Base-by-base conservation (phyloP, 2,113 vertebrate genomes). In the Leucosticte australis region DNA sequence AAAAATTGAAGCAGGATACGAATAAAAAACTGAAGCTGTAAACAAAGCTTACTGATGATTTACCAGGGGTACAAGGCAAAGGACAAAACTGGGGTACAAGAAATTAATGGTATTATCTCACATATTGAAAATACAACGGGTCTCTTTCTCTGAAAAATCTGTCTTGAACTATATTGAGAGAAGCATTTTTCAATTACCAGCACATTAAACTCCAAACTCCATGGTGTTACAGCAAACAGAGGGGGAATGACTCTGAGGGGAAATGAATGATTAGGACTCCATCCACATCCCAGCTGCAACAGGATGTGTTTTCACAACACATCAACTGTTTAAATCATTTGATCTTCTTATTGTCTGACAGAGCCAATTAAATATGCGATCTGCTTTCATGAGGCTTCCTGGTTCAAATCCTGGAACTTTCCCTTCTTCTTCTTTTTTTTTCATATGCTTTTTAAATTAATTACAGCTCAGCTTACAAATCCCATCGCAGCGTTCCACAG, bases 271-370 rank as follows among this genome's bases (percentile, higher is more conserved):
- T 92, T 77, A 89, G 86, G 70, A 41, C 67, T 69, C 84, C 67
- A 49, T 69, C 87, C 75, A 79, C 57, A 85, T 70, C 93, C 63
- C 84, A 91, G 68, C 81, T 95, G 93, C 4, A 49, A 81, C 77
- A 76, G 87, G 81, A 95, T 92, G 63, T 86, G 57, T 91, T 95
- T 92, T 91, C 81, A 93, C 89, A 91, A 89, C 76, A 87, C 57
- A 85, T 69, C 83, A 65, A 55, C 91, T 79, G 70, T 76, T 97
- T 84, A 91, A 96, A 94, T 75, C 57, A 79, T 92, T 89, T 89
- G 37, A 79, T 90, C 79, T 95, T 87, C 78, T 89, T 77, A 92
- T 83, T 92, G 78, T 92, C 75, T 94, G 68, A 56, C 64, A 53
- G 71, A 78, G 62, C 23, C 91, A 88, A 96, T 92, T 92, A 92